Conservation (phyloP, 2,797 vertebrate species). For the Pristis pectinata region DNA sequence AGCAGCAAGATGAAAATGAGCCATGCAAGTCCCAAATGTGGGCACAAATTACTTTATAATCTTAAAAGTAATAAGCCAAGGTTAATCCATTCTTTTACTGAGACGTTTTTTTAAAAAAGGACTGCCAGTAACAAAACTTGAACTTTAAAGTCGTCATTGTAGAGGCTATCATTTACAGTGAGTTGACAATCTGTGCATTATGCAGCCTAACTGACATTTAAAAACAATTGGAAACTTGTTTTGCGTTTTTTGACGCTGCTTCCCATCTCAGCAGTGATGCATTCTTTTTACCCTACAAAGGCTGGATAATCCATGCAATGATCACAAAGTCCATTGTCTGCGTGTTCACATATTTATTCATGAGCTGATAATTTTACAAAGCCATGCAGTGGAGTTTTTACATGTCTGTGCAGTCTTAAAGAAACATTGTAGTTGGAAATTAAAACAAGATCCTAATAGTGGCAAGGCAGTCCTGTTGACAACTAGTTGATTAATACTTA, state of each 20-base stretch:
- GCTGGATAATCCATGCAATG: background rate
- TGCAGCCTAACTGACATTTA: slow-evolving; percentile 8
- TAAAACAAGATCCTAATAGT: background rate
- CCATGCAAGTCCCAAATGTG: background rate
- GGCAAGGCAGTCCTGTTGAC: background rate
- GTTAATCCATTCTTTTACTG: background rate
- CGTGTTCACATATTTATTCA: background rate
- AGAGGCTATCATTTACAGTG: background rate
- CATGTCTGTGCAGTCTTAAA: background rate
- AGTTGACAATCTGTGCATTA: background rate
- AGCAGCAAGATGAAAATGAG: background rate
- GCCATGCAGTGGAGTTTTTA: background rate
- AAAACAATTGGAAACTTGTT: background rate
- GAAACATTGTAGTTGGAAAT: background rate
- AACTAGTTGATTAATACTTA: background rate
- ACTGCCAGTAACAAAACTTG: background rate
- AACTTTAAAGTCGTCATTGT: background rate
- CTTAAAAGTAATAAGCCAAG: background rate
- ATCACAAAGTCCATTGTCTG: background rate
- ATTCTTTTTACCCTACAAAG: background rate
- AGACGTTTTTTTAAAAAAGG: background rate
- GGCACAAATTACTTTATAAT: background rate
- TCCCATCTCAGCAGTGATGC: background rate
- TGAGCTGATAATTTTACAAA: background rate
- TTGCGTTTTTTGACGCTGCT: background rate